Evolutionary conservation across 2,888 invertebrate species (phyloP), one percentile per base, ranked within the genome.

Genomic region (Drosophila gaucha): DNA sequence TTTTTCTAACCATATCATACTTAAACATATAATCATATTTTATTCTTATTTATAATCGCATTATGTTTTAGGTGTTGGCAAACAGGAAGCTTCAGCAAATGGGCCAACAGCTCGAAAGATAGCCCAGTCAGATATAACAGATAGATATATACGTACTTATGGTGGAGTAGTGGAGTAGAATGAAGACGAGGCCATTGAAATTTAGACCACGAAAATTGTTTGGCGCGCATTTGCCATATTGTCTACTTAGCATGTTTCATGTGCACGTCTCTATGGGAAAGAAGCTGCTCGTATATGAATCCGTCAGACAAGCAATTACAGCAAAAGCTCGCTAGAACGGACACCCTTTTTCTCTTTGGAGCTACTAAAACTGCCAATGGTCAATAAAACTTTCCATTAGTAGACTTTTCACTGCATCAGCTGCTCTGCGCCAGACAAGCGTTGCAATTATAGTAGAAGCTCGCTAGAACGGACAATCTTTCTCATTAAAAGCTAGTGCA

Each of bases 371-470:
- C 6, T 10, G 38, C 8, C 22, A 22, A 22, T n/a, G 22, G 8
- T 4, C 4, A n/a, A 39, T 22, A 39, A 8, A 22, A n/a, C 22
- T n/a, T 39, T 2, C 0, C 1, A 8, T 22, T n/a, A 0, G 22
- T 8, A n/a, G 3, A 20, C 3, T n/a, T 1, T n/a, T 20, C 6
- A 12, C 12, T 12, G n/a, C n/a, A n/a, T n/a, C 2, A 10, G 2
- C 6, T 26, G 6, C 6, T 6, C 9, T 18, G 8, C 9, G 16
- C 2, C 6, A n/a, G n/a, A n/a, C n/a, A n/a, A n/a, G n/a, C 4
- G 33, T 18, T 24, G 62, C 69, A 73, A 75, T 78, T 75, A 82
- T 24, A 41, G 41, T 26, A 26, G 24, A 36, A 20, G 10, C 14
- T 14, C 33, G 33, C 16, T 33, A 8, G 6, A 6, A 14, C 5